A percentile compares a stretch with the other conserved stretches of the same genome.
These are phyloP conservation scores for Rynchops niger DNA, from an alignment of 2,113 vertebrate species.

Conservation along the genomic window DNA sequence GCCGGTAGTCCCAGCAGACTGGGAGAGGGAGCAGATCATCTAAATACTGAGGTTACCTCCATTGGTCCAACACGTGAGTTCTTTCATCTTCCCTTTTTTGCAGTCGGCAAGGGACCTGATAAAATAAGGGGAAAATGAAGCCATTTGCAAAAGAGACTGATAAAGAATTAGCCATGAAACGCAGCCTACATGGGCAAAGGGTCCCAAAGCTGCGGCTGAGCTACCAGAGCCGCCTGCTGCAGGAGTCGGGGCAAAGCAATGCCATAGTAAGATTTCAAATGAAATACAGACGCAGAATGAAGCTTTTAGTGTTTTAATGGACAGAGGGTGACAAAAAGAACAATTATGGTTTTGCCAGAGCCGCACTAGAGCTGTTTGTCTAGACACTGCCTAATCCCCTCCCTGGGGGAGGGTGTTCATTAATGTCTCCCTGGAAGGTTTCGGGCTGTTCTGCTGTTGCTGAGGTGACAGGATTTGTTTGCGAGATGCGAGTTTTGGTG, in stretches of 20 bases:
- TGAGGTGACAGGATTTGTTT: not conserved
- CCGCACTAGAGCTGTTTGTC: not conserved
- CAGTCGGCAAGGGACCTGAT: not conserved
- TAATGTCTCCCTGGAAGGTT: not conserved
- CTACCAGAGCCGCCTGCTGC: rapidly evolving
- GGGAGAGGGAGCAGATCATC: not conserved
- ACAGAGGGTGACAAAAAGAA: not conserved
- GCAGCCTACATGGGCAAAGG: rapidly evolving
- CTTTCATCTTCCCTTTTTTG: not conserved
- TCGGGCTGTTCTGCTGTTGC: not conserved
- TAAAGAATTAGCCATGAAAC: rapidly evolving
- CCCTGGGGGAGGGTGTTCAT: not conserved
- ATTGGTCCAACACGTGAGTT: not conserved
- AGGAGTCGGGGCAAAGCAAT: not conserved
- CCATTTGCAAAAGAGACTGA: not conserved
- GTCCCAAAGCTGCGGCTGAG: not conserved
- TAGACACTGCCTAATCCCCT: not conserved
- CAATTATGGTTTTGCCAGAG: not conserved
- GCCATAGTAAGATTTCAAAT: not conserved
- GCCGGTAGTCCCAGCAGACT: not conserved
- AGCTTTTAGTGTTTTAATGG: not conserved
- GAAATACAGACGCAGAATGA: not conserved
- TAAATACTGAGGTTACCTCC: not conserved
- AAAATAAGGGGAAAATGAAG: not conserved
- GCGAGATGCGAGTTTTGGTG: not conserved